Evolutionary conservation across 2,888 invertebrate species (phyloP).

Genomic region (Cyclophora punctaria): DNA sequence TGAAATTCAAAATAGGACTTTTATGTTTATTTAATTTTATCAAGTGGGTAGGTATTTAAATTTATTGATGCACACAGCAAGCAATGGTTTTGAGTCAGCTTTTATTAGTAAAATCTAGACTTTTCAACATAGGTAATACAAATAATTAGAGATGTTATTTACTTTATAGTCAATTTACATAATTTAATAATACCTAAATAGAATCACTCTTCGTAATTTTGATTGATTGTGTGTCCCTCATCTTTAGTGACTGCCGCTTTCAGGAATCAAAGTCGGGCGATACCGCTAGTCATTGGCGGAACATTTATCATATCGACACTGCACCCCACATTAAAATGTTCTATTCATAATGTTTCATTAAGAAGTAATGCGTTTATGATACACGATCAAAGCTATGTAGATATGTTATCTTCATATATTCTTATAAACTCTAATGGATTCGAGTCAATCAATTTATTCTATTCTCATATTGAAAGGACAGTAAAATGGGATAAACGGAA

Average conservation of each 20-base stretch:
- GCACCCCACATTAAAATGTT: slow-evolving; percentile 63
- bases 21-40: slow-evolving; percentile 27
- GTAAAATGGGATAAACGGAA: neutral
- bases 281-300: slow-evolving; percentile 55
- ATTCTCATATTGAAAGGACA: neutral
- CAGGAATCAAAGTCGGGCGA: slow-evolving; percentile 51
- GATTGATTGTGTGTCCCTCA: slow-evolving; percentile 29
- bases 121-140: too few species aligned
- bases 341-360: slow-evolving; percentile 73
- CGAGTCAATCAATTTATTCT: slow-evolving; percentile 7
- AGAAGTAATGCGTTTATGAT: slow-evolving; percentile 59
- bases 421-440: slow-evolving; percentile 10
- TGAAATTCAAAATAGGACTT: slow-evolving; percentile 47
- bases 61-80: too few species aligned
- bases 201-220: slow-evolving; percentile 24
- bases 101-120: too few species aligned
- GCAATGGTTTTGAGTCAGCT: too few species aligned
- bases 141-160: slow-evolving; percentile 1
- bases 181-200: too few species aligned
- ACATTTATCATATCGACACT: slow-evolving; percentile 68
- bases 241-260: slow-evolving; percentile 29
- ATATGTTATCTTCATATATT: slow-evolving; percentile 14
- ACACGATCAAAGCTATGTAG: slow-evolving; percentile 26
- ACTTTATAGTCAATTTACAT: slow-evolving; percentile 6
- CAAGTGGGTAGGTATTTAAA: neutral